phyloP scores from a whole-genome alignment of 1,140 invertebrate species.

The Stegodyphus dumicola region DNA sequence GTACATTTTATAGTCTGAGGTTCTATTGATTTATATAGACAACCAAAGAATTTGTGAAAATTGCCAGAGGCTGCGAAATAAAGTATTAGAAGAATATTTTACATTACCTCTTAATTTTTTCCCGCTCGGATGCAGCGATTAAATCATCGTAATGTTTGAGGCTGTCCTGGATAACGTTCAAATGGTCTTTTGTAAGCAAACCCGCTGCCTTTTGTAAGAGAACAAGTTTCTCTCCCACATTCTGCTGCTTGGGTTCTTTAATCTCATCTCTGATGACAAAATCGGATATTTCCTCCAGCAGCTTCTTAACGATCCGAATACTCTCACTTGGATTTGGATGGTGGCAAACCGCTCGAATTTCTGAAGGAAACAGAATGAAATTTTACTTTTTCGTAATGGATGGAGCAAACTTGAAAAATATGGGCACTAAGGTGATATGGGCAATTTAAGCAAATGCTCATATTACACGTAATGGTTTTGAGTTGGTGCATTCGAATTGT shows the following conservation, averaged over 20 bases:
- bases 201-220: background rate
- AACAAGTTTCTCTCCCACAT: background rate
- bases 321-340: background rate
- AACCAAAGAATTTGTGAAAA: no score
- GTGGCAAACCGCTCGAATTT: background rate
- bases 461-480: no score
- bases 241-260: conserved; percentile 31
- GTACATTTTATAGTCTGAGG: no score
- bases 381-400: background rate
- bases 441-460: no score
- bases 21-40: no score
- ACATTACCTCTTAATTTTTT: background rate
- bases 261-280: conserved; percentile 12
- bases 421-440: no score
- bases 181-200: background rate
- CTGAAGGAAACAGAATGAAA: background rate
- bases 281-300: background rate
- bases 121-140: background rate
- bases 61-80: no score
- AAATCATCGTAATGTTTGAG: background rate
- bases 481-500: no score
- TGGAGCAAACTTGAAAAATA: no score
- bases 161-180: background rate
- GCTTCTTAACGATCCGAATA: background rate
- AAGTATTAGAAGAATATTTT: no score